Conservation (phyloP, 1,140 invertebrate genomes). For the Drosophila pseudoananassae region DNA sequence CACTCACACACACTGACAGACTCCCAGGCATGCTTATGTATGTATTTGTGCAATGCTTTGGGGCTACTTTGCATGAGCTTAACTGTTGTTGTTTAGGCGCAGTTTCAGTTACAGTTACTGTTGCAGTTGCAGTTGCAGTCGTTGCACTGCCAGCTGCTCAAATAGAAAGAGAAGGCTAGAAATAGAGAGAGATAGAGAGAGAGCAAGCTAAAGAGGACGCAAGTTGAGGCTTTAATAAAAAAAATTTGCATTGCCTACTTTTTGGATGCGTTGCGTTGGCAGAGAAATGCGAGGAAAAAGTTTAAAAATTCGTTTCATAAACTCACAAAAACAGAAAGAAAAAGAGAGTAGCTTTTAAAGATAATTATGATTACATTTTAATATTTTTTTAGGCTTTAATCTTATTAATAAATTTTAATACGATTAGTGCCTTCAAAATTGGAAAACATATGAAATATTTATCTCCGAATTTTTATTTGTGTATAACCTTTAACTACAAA, state of each 20-base stretch:
- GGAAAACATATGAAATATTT: no score
- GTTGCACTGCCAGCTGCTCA: conserved; percentile 30
- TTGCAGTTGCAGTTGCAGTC: conserved; percentile 21
- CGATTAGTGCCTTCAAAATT: no score
- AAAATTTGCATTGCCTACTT: conserved; percentile 67
- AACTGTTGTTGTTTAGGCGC: conserved; percentile 74
- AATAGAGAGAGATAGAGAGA: neutral
- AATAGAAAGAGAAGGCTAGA: conserved; percentile 13
- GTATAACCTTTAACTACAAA: neutral
- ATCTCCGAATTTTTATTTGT: neutral
- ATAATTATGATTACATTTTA: neutral
- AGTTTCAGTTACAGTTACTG: conserved; percentile 44
- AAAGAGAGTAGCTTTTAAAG: neutral
- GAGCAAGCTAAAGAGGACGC: conserved; percentile 1
- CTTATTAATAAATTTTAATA: no score
- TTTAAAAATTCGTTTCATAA: conserved; percentile 2
- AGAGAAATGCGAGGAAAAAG: neutral
- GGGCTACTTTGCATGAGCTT: conserved; percentile 71
- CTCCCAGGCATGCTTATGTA: conserved; percentile 2
- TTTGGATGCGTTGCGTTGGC: conserved; percentile 5
- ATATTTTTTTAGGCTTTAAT: no score
- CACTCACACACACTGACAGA: neutral
- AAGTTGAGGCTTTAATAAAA: conserved; percentile 49
- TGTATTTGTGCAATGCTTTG: conserved; percentile 47
- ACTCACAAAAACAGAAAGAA: neutral